phyloP scores from a whole-genome alignment of 2,888 invertebrate genomes.

The Heliconius sara region DNA sequence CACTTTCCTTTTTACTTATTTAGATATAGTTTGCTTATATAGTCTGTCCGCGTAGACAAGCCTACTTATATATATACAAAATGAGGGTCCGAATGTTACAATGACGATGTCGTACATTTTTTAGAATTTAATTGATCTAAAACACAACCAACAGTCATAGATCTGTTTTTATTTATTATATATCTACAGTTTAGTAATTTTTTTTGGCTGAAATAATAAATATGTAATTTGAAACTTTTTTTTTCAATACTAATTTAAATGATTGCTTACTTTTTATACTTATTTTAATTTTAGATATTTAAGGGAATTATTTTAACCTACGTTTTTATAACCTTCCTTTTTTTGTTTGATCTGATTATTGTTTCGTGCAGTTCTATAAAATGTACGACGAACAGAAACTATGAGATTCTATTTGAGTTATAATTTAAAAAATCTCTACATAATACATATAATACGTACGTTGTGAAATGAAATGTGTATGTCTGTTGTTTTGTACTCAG shows the following conservation, averaged over 20 bases:
- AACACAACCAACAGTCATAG: too few species aligned
- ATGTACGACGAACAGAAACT: background rate
- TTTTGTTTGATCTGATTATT: slow-evolving; percentile 3
- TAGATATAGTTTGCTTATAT: background rate
- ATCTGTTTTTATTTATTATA: too few species aligned
- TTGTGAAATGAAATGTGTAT: slow-evolving; percentile 33
- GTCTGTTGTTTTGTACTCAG: slow-evolving; percentile 46
- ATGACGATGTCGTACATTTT: background rate
- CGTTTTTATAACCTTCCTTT: too few species aligned
- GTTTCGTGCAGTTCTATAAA: background rate
- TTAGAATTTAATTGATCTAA: background rate
- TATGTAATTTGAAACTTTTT: too few species aligned
- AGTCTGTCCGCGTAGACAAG: slow-evolving; percentile 4
- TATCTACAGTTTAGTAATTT: too few species aligned
- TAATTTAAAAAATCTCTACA: slow-evolving; percentile 37
- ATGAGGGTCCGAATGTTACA: slow-evolving; percentile 10
- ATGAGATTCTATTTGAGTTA: slow-evolving; percentile 33
- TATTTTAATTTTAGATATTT: too few species aligned
- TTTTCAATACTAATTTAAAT: too few species aligned
- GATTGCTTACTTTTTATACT: too few species aligned
- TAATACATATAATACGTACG: slow-evolving; percentile 18
- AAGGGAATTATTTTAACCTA: too few species aligned
- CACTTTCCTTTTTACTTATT: background rate
- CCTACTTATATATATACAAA: background rate
- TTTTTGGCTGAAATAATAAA: too few species aligned